Percentiles rank a stretch among this genome's conserved stretches.
Evolutionary conservation across 53 echinoderm and acorn worm species (phyloP).

Genomic region (Hippasteria phrygiana): DNA sequence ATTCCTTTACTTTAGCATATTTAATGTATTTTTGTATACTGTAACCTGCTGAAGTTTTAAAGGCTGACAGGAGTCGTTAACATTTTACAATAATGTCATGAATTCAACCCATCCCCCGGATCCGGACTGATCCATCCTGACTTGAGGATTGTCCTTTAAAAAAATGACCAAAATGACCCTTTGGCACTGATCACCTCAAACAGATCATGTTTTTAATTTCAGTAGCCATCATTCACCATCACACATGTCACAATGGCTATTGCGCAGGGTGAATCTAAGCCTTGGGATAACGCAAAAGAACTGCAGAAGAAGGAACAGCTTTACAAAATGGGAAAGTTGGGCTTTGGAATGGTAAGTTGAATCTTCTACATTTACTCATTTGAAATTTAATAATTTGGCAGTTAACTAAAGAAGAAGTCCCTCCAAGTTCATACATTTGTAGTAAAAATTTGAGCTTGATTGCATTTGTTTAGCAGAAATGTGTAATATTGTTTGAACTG

Average conservation of each 20-base stretch:
- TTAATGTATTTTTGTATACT: too few relatives aligned
- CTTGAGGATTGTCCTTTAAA: too few relatives aligned
- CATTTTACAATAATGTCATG: too few relatives aligned
- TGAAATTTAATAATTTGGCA: not conserved
- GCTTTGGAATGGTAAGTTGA: constrained; percentile 84
- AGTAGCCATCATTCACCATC: not conserved
- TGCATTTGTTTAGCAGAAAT: too few relatives aligned
- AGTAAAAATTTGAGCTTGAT: too few relatives aligned
- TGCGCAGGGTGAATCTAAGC: constrained; percentile 9
- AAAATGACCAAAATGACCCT: not conserved
- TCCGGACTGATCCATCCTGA: too few relatives aligned
- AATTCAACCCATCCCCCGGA: too few relatives aligned
- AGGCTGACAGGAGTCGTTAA: too few relatives aligned
- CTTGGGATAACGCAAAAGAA: not conserved
- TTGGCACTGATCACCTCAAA: not conserved
- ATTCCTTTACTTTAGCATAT: too few relatives aligned
- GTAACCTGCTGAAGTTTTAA: too few relatives aligned
- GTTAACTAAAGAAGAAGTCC: not conserved
- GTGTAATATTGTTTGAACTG: too few relatives aligned
- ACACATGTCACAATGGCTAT: constrained; percentile 48
- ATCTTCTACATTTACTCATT: not conserved
- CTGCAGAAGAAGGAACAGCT: constrained; percentile 66
- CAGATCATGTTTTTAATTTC: not conserved
- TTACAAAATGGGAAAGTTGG: constrained; percentile 70
- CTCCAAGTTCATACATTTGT: not conserved